Evolutionary conservation across 2,888 invertebrate species (phyloP), one percentile per base, ranked within the genome.

Genomic region (Melanophora roralis): DNA sequence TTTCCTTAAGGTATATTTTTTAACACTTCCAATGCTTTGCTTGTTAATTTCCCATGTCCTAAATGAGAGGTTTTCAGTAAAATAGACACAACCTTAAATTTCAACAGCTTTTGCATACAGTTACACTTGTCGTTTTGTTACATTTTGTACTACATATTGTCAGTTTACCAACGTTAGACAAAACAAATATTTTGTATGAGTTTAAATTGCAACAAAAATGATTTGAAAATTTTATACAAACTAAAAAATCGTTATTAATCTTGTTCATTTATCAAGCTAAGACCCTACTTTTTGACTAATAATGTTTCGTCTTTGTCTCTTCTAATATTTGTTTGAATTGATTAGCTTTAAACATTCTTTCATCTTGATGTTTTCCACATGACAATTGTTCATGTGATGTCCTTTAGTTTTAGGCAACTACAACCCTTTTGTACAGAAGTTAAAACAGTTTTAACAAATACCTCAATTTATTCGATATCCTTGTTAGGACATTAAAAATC

Each of bases 381-480:
- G 32, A 57, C 23, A 43, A 32, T 34, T 64, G 5, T 53, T 4
- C 23, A 55, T 55, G 5, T 57, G 47, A 27, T 64, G 32, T 51
- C 16, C 3, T 57, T 36, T 53, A 32, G 19, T 55, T 53, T 43
- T 55, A 64, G 47, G 55, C 57, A 64, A 57, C 57, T 57, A 38
- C 40, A 32, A 27, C 11, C 38, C 19, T 32, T 49, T 16, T 73
- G 40, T 12, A 21, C 38, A 57, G n/a, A n/a, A 12, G 36, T 19
- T 40, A 49, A 38, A 49, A 23, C 32, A 12, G 27, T 45, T 23
- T 55, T 16, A 36, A 47, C 27, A 47, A 47, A 47, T 27, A 55
- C 14, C 32, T 57, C 19, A 21, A 36, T 74, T 59, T 43, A 16
- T 59, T 23, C 34, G 51, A 74, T 67, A 67, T 67, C 59, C 51